phyloP scores from a whole-genome alignment of 2,797 vertebrate genomes.

The Ispidina picta region DNA sequence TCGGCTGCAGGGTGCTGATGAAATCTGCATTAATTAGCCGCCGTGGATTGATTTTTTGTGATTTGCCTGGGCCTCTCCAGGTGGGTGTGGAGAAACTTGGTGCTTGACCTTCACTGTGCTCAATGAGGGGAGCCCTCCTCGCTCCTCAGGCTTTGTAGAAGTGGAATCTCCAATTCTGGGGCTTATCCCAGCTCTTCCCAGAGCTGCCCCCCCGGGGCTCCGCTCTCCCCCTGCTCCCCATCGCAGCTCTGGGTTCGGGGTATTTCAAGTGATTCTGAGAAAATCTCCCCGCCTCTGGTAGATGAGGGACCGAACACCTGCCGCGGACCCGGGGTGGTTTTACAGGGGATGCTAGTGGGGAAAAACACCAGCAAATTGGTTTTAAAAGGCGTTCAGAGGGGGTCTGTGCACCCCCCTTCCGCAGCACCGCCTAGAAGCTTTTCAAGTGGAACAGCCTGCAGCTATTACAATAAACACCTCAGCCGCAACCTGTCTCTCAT shows the following conservation, averaged over 20 bases:
- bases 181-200: fast-evolving
- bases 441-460: conserved; percentile 89
- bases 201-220: fast-evolving
- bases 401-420: conserved; percentile 34
- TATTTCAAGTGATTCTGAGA: background rate
- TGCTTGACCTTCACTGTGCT: background rate
- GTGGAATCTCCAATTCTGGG: background rate
- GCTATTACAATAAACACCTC: conserved; percentile 97
- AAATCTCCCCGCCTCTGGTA: background rate
- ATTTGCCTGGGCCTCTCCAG: conserved; percentile 21
- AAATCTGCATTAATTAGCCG: conserved; percentile 52
- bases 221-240: background rate
- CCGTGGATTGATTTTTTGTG: conserved; percentile 33
- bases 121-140: background rate
- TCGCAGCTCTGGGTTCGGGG: fast-evolving
- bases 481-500: conserved; percentile 90
- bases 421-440: conserved; percentile 79
- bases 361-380: background rate
- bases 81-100: conserved; percentile 1
- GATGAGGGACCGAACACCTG: fast-evolving
- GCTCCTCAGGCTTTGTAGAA: fast-evolving
- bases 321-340: fast-evolving
- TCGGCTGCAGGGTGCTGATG: conserved; percentile 33
- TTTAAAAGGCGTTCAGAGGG: background rate
- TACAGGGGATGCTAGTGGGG: background rate